Conservation (phyloP, 2,797 vertebrate genomes). For the Spheniscus humboldti region DNA sequence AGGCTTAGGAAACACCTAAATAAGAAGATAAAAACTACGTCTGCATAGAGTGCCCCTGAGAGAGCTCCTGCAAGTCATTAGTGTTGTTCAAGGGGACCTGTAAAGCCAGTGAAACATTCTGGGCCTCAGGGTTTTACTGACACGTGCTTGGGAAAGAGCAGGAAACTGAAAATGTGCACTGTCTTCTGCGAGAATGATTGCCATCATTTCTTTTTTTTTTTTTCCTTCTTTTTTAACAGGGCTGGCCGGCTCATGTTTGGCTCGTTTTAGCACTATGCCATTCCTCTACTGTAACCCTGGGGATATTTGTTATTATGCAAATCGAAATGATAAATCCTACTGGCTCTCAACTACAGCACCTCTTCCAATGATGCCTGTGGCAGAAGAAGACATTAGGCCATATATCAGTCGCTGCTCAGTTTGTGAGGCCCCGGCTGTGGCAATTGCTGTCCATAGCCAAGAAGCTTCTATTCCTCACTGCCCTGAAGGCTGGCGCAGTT, state of each 20-base stretch:
- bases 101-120: neutral
- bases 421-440: constrained; percentile 93
- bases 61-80: neutral
- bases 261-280: constrained; percentile 94
- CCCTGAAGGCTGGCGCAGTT: constrained; percentile 91
- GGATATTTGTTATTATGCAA: constrained; percentile 94
- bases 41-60: neutral
- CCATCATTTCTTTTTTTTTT: neutral
- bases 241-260: constrained; percentile 92
- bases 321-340: constrained; percentile 96
- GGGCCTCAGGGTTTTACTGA: neutral
- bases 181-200: neutral
- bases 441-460: constrained; percentile 95
- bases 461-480: constrained; percentile 93
- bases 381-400: constrained; percentile 86
- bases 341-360: constrained; percentile 96
- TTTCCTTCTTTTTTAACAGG: constrained; percentile 69
- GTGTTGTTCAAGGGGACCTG: neutral
- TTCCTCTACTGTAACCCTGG: constrained; percentile 98
- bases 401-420: constrained; percentile 98
- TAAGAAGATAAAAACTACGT: neutral
- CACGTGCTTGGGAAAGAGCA: neutral
- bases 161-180: neutral
- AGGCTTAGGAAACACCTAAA: neutral
- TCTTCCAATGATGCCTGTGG: constrained; percentile 98